These are phyloP conservation scores for Acromyrmex echinatior DNA, from an alignment of 1,140 invertebrate species.

Conservation along the genomic window DNA sequence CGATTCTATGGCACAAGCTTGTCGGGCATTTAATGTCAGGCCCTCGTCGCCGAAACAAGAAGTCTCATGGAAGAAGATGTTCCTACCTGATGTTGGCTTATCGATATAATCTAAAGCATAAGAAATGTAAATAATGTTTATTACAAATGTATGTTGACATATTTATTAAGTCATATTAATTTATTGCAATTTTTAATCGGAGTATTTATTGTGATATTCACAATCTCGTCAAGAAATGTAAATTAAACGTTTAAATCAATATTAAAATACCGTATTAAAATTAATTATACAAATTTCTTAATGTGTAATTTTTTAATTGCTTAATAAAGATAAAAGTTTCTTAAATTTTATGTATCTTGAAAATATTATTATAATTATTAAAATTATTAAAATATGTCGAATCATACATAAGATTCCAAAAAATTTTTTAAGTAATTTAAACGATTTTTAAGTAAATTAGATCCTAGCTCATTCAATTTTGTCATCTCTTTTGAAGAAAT, in stretches of 20 bases:
- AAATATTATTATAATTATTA: background rate
- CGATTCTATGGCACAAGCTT: conserved; percentile 91
- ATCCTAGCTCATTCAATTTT: background rate
- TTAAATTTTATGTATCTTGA: background rate
- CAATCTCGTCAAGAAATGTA: background rate
- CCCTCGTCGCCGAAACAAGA: conserved; percentile 85
- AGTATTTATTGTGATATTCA: background rate
- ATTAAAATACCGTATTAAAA: background rate
- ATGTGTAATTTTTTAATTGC: background rate
- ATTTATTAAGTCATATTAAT: conserved; percentile 3
- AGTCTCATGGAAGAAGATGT: conserved; percentile 89
- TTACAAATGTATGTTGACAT: background rate
- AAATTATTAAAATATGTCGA: background rate
- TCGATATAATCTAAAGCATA: conserved; percentile 4
- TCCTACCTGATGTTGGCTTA: conserved; percentile 77
- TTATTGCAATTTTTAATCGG: background rate
- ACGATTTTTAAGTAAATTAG: no score
- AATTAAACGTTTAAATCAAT: background rate
- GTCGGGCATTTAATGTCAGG: conserved; percentile 85
- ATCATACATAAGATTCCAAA: background rate
- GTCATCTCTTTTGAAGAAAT: background rate
- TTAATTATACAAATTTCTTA: background rate
- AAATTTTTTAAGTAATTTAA: background rate
- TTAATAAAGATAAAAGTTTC: background rate
- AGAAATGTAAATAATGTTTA: background rate